phyloP scores from a whole-genome alignment of 2,888 invertebrate genomes.

The Adelphocoris suturalis region DNA sequence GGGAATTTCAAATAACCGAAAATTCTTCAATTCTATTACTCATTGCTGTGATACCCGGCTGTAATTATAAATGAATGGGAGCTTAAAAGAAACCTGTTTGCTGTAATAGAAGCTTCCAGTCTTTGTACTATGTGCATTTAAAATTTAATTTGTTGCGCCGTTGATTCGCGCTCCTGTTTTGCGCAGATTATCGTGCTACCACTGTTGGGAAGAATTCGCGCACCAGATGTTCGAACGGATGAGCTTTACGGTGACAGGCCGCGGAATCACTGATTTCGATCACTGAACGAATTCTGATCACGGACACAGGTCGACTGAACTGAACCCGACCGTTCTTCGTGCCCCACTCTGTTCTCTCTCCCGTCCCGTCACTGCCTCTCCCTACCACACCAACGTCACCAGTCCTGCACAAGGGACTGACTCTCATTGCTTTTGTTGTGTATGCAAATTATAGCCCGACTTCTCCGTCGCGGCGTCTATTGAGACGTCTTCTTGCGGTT shows the following conservation, averaged over 20 bases:
- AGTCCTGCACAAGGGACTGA: neutral
- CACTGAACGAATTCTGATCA: neutral
- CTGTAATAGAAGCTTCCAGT: neutral
- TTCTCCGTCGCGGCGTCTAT: neutral
- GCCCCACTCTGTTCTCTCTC: constrained; percentile 15
- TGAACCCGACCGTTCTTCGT: neutral
- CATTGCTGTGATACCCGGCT: neutral
- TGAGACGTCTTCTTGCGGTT: neutral
- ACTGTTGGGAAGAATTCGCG: neutral
- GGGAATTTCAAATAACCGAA: too few species aligned
- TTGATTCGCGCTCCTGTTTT: too few species aligned
- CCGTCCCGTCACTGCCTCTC: neutral
- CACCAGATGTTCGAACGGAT: neutral
- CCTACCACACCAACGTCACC: neutral
- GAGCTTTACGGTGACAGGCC: neutral
- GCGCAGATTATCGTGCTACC: neutral
- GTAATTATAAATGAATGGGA: neutral
- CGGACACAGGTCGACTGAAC: constrained; percentile 1
- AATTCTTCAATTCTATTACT: too few species aligned
- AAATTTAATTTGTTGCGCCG: neutral
- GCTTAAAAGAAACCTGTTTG: neutral
- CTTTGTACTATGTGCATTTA: neutral
- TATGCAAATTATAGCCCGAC: neutral
- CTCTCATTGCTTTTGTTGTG: constrained; percentile 21
- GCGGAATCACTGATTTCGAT: neutral